Percentiles rank a stretch among this genome's conserved stretches.
These are phyloP conservation scores for Mormyrops attenuatus DNA, from an alignment of 2,797 vertebrate species.

Conservation along the genomic window DNA sequence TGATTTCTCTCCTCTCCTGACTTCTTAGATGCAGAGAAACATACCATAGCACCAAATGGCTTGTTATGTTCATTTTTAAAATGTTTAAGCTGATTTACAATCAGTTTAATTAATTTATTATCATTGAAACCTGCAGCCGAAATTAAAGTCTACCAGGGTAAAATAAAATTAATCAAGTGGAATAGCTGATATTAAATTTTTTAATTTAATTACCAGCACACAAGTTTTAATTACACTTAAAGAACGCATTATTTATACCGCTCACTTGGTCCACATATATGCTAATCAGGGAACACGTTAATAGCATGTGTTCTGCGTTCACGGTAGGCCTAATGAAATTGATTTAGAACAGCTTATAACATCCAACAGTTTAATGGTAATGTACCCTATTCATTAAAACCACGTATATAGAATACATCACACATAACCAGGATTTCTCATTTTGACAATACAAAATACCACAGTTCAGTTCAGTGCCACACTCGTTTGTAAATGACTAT, in stretches of 20 bases:
- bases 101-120: slow-evolving; percentile 4
- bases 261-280: slow-evolving; percentile 17
- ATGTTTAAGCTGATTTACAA: neutral
- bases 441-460: slow-evolving; percentile 9
- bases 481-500: neutral
- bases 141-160: slow-evolving; percentile 17
- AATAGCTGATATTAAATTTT: slow-evolving; percentile 21
- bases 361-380: slow-evolving; percentile 25
- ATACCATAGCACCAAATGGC: neutral
- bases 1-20: neutral
- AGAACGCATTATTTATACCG: slow-evolving; percentile 21
- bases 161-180: slow-evolving; percentile 28
- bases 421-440: slow-evolving; percentile 16
- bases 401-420: slow-evolving; percentile 3
- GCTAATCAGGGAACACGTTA: slow-evolving; percentile 24
- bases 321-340: slow-evolving; percentile 22
- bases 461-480: neutral
- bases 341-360: slow-evolving; percentile 27
- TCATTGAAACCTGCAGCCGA: slow-evolving; percentile 14
- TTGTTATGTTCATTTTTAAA: neutral
- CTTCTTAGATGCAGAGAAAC: neutral
- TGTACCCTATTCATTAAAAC: slow-evolving; percentile 24
- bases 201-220: slow-evolving; percentile 27
- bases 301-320: slow-evolving; percentile 27
- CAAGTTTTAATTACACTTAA: slow-evolving; percentile 32